phyloP scores from a whole-genome alignment of 2,888 invertebrate species.

The Baccha elongata region DNA sequence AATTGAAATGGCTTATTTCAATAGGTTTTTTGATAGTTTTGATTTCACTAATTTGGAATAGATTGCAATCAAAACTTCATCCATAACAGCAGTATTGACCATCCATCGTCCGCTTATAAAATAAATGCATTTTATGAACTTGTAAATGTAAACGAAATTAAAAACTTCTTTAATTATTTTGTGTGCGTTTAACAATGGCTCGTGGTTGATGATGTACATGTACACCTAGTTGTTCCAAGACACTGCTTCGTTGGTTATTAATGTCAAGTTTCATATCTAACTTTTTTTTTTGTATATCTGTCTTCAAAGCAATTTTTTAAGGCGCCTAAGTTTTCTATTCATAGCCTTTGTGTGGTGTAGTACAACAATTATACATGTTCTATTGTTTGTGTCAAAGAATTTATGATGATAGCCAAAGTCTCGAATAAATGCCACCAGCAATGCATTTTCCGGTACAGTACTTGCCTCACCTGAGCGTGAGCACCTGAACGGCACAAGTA shows the following conservation, averaged over 20 bases:
- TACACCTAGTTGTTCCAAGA: slow-evolving; percentile 56
- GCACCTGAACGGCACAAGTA: slow-evolving; percentile 29
- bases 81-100: too few relatives aligned
- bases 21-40: too few relatives aligned
- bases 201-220: slow-evolving; percentile 25
- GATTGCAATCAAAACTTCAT: neutral
- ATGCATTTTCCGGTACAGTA: slow-evolving; percentile 66
- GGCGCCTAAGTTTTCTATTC: slow-evolving; percentile 32
- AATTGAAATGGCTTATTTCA: too few relatives aligned
- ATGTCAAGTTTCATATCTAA: slow-evolving; percentile 63
- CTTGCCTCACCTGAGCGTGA: slow-evolving; percentile 13
- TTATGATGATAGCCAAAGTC: slow-evolving; percentile 24
- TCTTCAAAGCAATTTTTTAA: slow-evolving; percentile 21
- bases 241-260: slow-evolving; percentile 62
- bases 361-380: slow-evolving; percentile 2
- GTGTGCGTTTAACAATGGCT: slow-evolving; percentile 18
- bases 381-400: slow-evolving; percentile 51
- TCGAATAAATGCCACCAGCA: slow-evolving; percentile 34
- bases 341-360: slow-evolving; percentile 3
- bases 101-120: too few relatives aligned
- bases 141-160: slow-evolving; percentile 14
- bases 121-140: neutral
- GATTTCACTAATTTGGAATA: too few relatives aligned
- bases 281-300: slow-evolving; percentile 11
- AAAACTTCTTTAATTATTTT: slow-evolving; percentile 3